Conservation (phyloP, 2,888 invertebrate genomes). For the Ophion ellenae region DNA sequence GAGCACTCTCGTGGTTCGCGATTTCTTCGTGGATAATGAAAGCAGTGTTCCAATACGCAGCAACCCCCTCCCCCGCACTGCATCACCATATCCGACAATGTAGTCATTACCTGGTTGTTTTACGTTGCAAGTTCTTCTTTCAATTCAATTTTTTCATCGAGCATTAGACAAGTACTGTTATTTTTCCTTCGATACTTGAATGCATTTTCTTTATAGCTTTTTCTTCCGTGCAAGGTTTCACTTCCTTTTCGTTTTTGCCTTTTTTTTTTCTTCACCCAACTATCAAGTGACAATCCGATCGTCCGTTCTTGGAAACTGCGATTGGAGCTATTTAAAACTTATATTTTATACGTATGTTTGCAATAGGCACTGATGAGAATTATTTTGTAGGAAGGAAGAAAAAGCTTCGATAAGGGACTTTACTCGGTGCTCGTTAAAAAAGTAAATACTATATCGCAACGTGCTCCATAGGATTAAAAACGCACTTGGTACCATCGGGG, state of each 20-base stretch:
- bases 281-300: not conserved
- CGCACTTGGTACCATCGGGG: not conserved
- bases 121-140: slow-evolving; percentile 45
- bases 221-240: not conserved
- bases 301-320: not conserved
- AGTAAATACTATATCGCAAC: not conserved
- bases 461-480: slow-evolving; percentile 26
- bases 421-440: slow-evolving; percentile 40
- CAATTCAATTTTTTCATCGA: not conserved
- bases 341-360: not conserved
- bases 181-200: not conserved
- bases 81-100: slow-evolving; percentile 83
- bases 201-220: not conserved
- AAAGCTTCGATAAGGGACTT: slow-evolving; percentile 43
- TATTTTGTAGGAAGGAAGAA: slow-evolving; percentile 13
- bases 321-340: not conserved
- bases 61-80: slow-evolving; percentile 90
- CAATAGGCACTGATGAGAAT: not conserved
- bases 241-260: not conserved
- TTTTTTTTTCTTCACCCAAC: not conserved
- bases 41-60: slow-evolving; percentile 95
- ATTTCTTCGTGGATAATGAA: slow-evolving; percentile 92
- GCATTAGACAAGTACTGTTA: not conserved
- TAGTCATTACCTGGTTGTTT: slow-evolving; percentile 78
- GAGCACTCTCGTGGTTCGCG: slow-evolving; percentile 92